Base-by-base conservation (phyloP, 1,140 invertebrate genomes). In the Dreissena rostriformis region DNA sequence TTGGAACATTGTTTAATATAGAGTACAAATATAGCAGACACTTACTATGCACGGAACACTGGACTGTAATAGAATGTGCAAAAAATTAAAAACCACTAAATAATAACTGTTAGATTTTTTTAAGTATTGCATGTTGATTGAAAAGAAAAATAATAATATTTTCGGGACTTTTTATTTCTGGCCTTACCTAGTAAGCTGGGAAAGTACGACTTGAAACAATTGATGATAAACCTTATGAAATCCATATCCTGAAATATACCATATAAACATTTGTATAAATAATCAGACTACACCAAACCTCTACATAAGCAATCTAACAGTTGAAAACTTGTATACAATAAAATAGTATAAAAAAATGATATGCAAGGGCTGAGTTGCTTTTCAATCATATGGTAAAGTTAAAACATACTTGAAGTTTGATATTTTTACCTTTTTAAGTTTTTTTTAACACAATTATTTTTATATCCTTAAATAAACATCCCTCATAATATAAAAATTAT, bases 191-290 rank as follows among this genome's bases (percentile, higher is more conserved):
- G 14, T 39, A 93, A 83, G 53, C 86, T 84, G 22, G 98, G 98
- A 94, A 98, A 99, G 92, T 98, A 98, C 52, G 94, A 94, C 93
- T 98, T 98, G 90, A 98, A 97, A 39, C 98, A 94, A 49, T 95
- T 95, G 82, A 99, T 98, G 74, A 98, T 94, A 88, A 97, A 98
- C 89, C 93, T 94, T 17, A 94, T 93, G 55, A 94, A 90, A 70
- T 94, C 93, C 86, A 94, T 91, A 84, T 94, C 93, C 93, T 94
- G 39, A 39, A 39, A 39, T 39, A 39, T 39, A 39, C 39, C 2
- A 39, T 39, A 39, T 39, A 39, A 39, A 84, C 63, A 90, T 88
- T 67, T 80, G 70, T 65, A 88, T 79, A 82, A 68, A n/a, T 39
- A 82, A 82, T 22, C n/a, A 73, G 55, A 39, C 39, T 5, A 74